phyloP scores from a whole-genome alignment of 2,113 vertebrate species.

The Brachypteracias leptosomus region DNA sequence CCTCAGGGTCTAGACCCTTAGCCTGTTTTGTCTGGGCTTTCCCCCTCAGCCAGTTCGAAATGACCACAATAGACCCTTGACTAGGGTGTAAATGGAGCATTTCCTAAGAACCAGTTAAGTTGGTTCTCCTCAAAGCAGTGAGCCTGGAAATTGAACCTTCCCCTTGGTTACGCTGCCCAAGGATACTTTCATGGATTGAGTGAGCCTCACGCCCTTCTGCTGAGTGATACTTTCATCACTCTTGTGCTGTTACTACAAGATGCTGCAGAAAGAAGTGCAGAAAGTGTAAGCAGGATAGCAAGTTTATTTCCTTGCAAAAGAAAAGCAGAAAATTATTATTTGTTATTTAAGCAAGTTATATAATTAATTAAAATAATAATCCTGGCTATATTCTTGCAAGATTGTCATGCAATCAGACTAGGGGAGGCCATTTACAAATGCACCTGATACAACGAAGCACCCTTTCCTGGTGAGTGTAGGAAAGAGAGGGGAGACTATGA shows the following conservation, averaged over 20 bases:
- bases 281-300: not conserved
- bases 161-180: too few relatives aligned
- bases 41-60: too few relatives aligned
- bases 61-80: too few relatives aligned
- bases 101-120: too few relatives aligned
- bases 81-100: too few relatives aligned
- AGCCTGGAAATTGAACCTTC: too few relatives aligned
- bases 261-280: not conserved
- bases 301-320: not conserved
- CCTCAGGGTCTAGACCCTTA: too few relatives aligned
- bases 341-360: not conserved
- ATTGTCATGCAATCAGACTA: not conserved
- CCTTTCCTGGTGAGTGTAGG: not conserved
- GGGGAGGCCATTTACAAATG: not conserved
- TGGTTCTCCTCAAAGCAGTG: too few relatives aligned
- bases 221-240: too few relatives aligned
- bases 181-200: too few relatives aligned
- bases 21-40: too few relatives aligned
- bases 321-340: not conserved
- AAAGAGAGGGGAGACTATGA: not conserved
- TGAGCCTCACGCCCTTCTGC: too few relatives aligned
- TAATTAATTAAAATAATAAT: not conserved
- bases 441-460: rapidly evolving
- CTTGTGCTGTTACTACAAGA: not conserved
- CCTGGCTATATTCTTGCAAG: not conserved